Base-by-base conservation (phyloP, 2,888 invertebrate genomes). In the Agriotes lineatus region DNA sequence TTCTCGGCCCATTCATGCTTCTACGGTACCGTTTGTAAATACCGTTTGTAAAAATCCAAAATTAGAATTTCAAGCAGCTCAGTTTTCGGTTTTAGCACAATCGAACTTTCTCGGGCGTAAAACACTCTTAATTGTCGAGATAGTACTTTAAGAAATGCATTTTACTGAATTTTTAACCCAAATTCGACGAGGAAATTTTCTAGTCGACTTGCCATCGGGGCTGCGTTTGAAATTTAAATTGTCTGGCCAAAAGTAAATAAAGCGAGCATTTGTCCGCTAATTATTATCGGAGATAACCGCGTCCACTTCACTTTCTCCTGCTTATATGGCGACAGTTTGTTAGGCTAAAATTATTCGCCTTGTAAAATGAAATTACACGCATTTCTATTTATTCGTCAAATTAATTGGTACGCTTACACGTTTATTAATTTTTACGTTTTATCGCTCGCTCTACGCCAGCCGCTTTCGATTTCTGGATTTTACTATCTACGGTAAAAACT, bases 251-350 rank as follows among this genome's bases (percentile, higher is more conserved):
- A 45, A 39, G 10, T 39, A 39, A 39, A n/a, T 39, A 42, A 16
- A 42, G 16, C 42, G 16, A 7, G 14, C 16, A 16, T 42, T 42
- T 16, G 14, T 18, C 14, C 42, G 18, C 6, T 14, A 42, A 3
- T 42, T 42, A 14, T 14, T 42, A 22, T 22, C 7, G n/a, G 22
- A 20, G 48, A 16, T 48, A 48, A 48, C 22, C 48, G 9, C 19
- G 5, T 7, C 22, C 1, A 48, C 19, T 48, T 48, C 20, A 48
- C 48, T 48, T 48, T 48, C 48, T 18, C 48, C 14, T 20, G 14
- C 48, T 48, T 48, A 48, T 48, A 48, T 22, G 48, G 48, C 7
- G 48, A 48, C 48, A 48, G 48, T 48, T 45, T 22, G 45, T 45
- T 48, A 20, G 22, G 22, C 22, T 22, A 22, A 14, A 48, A 22